phyloP scores from a whole-genome alignment of 1,140 invertebrate genomes.

The Trichoplusia ni region DNA sequence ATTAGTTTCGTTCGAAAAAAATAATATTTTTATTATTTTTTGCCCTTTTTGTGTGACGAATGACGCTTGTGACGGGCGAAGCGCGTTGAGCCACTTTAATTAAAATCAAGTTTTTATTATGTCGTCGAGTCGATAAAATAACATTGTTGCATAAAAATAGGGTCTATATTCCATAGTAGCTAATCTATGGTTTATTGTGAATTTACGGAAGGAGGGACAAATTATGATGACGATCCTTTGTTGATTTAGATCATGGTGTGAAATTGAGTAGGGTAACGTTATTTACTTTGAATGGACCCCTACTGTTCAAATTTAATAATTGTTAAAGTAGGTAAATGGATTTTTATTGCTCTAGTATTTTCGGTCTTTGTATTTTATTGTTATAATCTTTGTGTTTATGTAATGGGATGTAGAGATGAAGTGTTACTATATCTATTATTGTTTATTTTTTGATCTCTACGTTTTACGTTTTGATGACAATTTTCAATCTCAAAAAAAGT shows the following conservation, averaged over 20 bases:
- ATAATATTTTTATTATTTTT: slow-evolving; percentile 40
- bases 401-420: no score
- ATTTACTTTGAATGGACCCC: neutral
- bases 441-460: no score
- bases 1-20: slow-evolving; percentile 51
- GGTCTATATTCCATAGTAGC: slow-evolving; percentile 38
- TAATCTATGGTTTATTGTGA: slow-evolving; percentile 23
- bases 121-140: slow-evolving; percentile 70
- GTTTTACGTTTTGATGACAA: no score
- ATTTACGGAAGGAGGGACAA: slow-evolving; percentile 36
- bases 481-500: no score
- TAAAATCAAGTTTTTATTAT: slow-evolving; percentile 62
- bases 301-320: no score
- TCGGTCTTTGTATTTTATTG: no score
- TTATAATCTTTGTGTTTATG: no score
- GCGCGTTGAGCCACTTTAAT: slow-evolving; percentile 70
- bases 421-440: no score
- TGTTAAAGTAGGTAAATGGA: no score
- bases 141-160: slow-evolving; percentile 60
- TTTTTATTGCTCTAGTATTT: no score
- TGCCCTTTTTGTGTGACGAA: slow-evolving; percentile 32
- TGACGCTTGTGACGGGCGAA: slow-evolving; percentile 37
- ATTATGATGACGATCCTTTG: slow-evolving; percentile 53
- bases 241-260: slow-evolving; percentile 65
- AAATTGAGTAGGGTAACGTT: slow-evolving; percentile 37